Base-by-base conservation (phyloP, 2,888 invertebrate species). In the Trissolcus japonicus region DNA sequence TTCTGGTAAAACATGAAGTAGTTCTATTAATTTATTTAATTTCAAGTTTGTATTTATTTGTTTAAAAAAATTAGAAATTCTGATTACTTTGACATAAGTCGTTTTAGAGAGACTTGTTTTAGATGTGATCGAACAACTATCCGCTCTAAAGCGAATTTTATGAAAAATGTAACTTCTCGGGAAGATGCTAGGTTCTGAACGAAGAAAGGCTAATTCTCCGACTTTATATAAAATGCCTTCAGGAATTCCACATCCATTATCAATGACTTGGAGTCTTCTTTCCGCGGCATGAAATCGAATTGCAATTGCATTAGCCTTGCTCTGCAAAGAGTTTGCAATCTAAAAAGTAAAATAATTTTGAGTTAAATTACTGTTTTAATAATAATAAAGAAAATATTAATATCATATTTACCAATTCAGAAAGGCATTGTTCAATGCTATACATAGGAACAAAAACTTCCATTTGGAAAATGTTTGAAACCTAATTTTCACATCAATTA, bases 291-390 rank as follows among this genome's bases (percentile, higher is more conserved):
- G 90, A 21, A 95, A 86, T 83, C 94, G 90, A 61, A 95, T 90
- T 17, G 94, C 94, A 68, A 96, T 91, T 21, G 93, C 92, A 16
- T 92, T 92, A 1, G 95, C 94, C 88, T 95, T 94, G 76, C 95
- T 86, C 25, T 94, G 29, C 19, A 74, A 35, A 17, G 67, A 40
- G 57, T 74, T 74, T 43, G 61, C 55, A 13, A 66, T 14, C 73
- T 73, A 13, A 25, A 65, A 46, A 6, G 11, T 1, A 16, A n/a
- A 46, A 46, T 16, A n/a, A 3, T 46, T 46, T 46, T 46, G 1
- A 46, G 9, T 46, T 46, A 4, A 6, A 46, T 46, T 35, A 2
- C 1, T 35, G 2, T 35, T 35, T 35, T 11, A 11, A 9, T 11
- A 9, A 11, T 1, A 35, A 9, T 9, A 6, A 35, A 35, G 9